Evolutionary conservation across 2,797 vertebrate genomes (phyloP).

Genomic region (Pseudochromis fuscus): DNA sequence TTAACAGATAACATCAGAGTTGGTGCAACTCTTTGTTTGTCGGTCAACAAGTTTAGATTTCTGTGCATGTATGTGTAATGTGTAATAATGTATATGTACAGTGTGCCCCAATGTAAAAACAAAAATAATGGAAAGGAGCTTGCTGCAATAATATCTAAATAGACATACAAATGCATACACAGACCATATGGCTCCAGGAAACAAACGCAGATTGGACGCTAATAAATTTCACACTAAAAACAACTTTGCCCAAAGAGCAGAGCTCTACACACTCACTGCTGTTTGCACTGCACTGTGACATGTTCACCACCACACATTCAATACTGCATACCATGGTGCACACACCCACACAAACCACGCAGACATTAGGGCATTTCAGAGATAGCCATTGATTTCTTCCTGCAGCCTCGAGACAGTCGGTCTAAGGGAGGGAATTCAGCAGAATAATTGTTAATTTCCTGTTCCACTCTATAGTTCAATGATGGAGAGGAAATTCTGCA

Average conservation of each 20-base stretch:
- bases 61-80: neutral
- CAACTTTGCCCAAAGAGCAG: slow-evolving; percentile 24
- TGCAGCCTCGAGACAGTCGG: slow-evolving; percentile 43
- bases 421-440: slow-evolving; percentile 53
- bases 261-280: slow-evolving; percentile 18
- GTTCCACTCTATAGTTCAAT: slow-evolving; percentile 53
- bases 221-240: slow-evolving; percentile 16
- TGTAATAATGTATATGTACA: no score
- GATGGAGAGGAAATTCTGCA: slow-evolving; percentile 62
- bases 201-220: slow-evolving; percentile 1
- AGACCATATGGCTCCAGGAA: no score
- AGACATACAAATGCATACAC: no score
- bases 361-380: slow-evolving; percentile 33
- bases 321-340: neutral
- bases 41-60: neutral
- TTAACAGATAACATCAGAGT: neutral
- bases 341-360: slow-evolving; percentile 20
- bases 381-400: slow-evolving; percentile 58
- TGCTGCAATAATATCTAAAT: neutral
- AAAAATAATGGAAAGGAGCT: neutral
- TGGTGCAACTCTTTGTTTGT: neutral
- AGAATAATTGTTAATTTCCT: slow-evolving; percentile 79
- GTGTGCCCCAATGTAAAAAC: neutral
- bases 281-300: neutral
- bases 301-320: neutral